These are phyloP conservation scores for Petrocephalus sullivani DNA, from an alignment of 2,797 vertebrate species.

Conservation along the genomic window DNA sequence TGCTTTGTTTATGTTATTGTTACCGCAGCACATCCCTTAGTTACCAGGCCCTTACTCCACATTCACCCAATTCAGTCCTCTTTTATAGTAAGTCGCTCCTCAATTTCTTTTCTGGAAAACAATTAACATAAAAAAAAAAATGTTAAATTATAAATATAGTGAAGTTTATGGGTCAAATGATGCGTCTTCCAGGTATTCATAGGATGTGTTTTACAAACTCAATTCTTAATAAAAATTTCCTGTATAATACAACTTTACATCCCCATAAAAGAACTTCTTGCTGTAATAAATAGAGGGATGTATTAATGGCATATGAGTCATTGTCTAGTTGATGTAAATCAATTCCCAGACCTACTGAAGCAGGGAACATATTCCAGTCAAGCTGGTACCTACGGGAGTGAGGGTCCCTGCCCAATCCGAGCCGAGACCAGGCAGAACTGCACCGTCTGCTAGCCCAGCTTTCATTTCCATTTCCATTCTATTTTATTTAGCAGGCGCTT, in stretches of 20 bases:
- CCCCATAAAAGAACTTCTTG: background rate
- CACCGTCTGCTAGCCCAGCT: background rate
- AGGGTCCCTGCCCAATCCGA: background rate
- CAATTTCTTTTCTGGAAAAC: background rate
- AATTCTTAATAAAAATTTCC: background rate
- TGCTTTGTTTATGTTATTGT: background rate
- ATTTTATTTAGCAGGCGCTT: background rate
- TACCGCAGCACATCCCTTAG: background rate
- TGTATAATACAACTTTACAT: background rate
- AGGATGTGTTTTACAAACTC: background rate
- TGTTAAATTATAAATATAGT: background rate
- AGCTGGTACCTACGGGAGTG: background rate
- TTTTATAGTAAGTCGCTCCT: background rate
- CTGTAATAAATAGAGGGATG: background rate
- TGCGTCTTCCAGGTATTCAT: background rate
- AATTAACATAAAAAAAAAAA: background rate
- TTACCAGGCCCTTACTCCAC: background rate
- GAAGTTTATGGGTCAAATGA: background rate
- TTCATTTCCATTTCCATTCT: background rate
- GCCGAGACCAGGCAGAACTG: background rate
- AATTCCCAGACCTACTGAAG: background rate
- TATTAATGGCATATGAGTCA: slow-evolving; percentile 9
- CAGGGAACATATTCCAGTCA: background rate
- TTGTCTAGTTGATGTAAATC: background rate
- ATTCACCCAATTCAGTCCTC: background rate